Conservation (phyloP, 2,113 vertebrate genomes). For the Catharus bicknelli region DNA sequence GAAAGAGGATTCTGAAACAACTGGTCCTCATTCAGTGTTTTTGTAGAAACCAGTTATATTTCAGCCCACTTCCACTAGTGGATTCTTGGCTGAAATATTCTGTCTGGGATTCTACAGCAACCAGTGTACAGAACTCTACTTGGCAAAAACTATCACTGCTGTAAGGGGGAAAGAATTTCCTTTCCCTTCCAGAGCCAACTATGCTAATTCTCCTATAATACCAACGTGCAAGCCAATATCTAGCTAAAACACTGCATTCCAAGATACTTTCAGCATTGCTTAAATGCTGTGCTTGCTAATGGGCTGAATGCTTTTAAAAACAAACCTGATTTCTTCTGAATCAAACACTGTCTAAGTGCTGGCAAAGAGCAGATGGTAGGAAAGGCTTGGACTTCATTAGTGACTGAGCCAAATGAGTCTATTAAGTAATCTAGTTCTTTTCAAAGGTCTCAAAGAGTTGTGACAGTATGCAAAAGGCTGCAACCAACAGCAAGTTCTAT, state of each 20-base stretch:
- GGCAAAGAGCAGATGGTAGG: not conserved
- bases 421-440: not conserved
- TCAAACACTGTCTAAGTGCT: not conserved
- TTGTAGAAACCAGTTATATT: not conserved
- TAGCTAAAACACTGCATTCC: not conserved
- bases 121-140: not conserved
- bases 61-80: not conserved
- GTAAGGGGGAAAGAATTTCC: conserved; percentile 54
- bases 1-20: conserved; percentile 1
- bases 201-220: not conserved
- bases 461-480: not conserved
- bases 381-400: not conserved
- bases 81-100: conserved; percentile 30
- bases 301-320: not conserved
- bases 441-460: not conserved
- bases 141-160: conserved; percentile 20
- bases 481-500: not conserved
- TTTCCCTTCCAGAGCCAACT: not conserved
- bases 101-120: conserved; percentile 16
- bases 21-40: not conserved
- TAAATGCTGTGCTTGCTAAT: not conserved
- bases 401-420: not conserved
- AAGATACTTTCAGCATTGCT: not conserved
- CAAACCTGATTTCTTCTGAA: not conserved
- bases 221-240: not conserved